A percentile compares a stretch with the other conserved stretches of the same genome.
Evolutionary conservation across 2,113 vertebrate species (phyloP).

Genomic region (Crotalus horridus): DNA sequence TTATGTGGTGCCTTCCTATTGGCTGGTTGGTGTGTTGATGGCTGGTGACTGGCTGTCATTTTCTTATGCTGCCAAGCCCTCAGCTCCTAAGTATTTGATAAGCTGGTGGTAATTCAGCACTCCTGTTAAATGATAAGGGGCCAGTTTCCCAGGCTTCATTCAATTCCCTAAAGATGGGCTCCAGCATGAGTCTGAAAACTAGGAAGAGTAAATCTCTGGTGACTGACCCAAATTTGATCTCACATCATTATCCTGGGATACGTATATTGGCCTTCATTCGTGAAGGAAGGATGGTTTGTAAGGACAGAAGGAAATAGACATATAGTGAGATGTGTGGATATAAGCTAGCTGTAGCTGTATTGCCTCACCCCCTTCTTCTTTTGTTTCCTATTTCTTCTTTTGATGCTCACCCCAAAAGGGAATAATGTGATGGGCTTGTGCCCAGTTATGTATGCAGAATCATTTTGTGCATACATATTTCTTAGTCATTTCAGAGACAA

Average conservation of each 20-base stretch:
- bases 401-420: not conserved
- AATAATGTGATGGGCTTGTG: not conserved
- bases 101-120: not conserved
- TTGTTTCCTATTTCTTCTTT: not conserved
- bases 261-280: not conserved
- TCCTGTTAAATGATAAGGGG: not conserved
- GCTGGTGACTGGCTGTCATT: not conserved
- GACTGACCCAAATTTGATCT: not conserved
- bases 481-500: not conserved
- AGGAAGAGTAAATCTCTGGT: not conserved
- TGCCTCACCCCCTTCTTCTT: not conserved
- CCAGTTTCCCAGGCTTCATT: not conserved
- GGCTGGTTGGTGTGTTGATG: not conserved
- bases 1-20: not conserved
- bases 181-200: not conserved
- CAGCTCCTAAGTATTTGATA: not conserved
- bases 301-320: not conserved
- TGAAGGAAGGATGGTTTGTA: not conserved
- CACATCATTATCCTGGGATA: not conserved
- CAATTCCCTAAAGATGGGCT: not conserved
- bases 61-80: not conserved
- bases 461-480: not conserved
- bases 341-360: not conserved
- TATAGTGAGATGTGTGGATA: not conserved
- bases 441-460: not conserved